These are phyloP conservation scores for Bombus waltoni DNA, from an alignment of 1,140 invertebrate species.

Conservation along the genomic window DNA sequence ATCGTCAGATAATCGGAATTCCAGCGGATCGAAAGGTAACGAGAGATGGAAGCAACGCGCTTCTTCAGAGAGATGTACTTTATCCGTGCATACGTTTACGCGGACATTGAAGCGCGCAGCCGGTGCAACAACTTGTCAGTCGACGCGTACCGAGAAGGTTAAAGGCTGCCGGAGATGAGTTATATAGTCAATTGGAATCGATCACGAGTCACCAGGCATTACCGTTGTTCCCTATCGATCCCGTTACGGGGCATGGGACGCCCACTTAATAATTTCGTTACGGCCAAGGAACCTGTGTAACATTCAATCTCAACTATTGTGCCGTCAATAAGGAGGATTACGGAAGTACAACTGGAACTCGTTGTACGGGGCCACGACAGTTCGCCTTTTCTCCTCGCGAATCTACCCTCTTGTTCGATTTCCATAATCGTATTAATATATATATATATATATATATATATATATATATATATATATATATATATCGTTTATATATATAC, in stretches of 20 bases:
- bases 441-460: no score
- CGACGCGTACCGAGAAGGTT: background rate
- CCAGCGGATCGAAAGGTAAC: background rate
- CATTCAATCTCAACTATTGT: constrained; percentile 38
- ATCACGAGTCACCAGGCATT: constrained; percentile 33
- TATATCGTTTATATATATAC: no score
- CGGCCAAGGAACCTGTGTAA: constrained; percentile 31
- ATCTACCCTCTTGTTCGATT: background rate
- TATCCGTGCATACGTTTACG: background rate
- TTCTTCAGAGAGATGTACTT: background rate
- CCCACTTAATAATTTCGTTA: constrained; percentile 66
- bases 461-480: no score
- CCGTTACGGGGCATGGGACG: constrained; percentile 43
- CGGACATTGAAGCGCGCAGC: background rate
- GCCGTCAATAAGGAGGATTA: constrained; percentile 57
- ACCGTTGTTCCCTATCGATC: constrained; percentile 33
- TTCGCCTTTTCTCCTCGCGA: background rate
- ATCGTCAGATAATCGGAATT: background rate
- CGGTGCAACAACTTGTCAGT: constrained; percentile 15
- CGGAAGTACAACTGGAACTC: constrained; percentile 11
- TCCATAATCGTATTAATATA: constrained; percentile 1
- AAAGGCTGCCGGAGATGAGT: constrained; percentile 29
- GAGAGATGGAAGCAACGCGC: background rate
- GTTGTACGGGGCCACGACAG: constrained; percentile 23
- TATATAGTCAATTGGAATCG: constrained; percentile 46